Evolutionary conservation across 2,113 vertebrate genomes (phyloP).

Genomic region (Mustela lutreola): DNA sequence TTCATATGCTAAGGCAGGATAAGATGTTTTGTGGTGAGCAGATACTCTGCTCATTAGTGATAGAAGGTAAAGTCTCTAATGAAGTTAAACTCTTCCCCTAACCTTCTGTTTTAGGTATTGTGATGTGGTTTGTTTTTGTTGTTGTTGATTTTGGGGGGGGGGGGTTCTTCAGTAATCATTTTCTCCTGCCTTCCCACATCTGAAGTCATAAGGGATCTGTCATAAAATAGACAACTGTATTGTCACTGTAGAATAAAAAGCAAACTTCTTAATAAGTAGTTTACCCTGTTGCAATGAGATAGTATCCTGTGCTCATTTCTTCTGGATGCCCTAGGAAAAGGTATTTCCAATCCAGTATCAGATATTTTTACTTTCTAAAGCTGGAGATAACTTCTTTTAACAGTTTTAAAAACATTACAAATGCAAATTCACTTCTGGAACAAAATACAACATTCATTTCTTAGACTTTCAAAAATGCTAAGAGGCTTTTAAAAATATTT

Average conservation of each 20-base stretch:
- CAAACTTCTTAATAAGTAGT: neutral
- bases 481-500: slow-evolving; percentile 21
- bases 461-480: slow-evolving; percentile 36
- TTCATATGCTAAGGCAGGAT: neutral
- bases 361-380: slow-evolving; percentile 32
- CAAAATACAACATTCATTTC: neutral
- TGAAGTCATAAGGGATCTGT: neutral
- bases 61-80: neutral
- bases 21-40: neutral
- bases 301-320: slow-evolving; percentile 1
- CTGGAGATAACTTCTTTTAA: neutral
- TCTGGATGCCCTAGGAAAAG: neutral
- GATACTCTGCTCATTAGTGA: slow-evolving; percentile 33
- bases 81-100: neutral
- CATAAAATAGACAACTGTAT: slow-evolving; percentile 22
- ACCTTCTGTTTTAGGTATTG: neutral
- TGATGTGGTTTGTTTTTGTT: neutral
- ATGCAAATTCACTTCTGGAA: neutral
- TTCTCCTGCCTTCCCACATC: neutral
- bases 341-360: neutral
- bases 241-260: neutral
- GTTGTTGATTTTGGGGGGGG: neutral
- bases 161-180: neutral
- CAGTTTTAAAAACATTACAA: slow-evolving; percentile 39
- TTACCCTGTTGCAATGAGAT: neutral